phyloP scores from a whole-genome alignment of 1,140 invertebrate species.

The Drosophila setifemur region DNA sequence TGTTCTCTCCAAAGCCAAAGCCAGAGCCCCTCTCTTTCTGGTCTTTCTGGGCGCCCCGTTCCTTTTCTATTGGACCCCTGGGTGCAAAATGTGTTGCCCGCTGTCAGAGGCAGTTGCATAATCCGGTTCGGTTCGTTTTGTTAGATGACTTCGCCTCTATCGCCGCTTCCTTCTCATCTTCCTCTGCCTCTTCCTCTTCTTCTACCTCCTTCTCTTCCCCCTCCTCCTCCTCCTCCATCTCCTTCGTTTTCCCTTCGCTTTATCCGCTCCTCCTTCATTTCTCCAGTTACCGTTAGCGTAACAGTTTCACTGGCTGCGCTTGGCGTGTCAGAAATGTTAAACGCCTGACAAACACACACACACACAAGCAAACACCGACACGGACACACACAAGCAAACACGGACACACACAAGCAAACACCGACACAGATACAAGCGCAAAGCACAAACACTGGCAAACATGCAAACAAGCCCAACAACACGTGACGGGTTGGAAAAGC shows the following conservation, averaged over 20 bases:
- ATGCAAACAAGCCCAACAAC: conserved; percentile 38
- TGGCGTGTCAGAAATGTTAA: conserved; percentile 45
- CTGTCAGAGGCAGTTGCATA: conserved; percentile 41
- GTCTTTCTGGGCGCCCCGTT: background rate
- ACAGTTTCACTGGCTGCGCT: conserved; percentile 35
- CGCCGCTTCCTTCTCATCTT: conserved; percentile 4
- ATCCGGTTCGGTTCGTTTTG: conserved; percentile 36
- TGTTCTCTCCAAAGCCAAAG: background rate
- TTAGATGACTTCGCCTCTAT: background rate
- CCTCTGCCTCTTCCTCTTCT: background rate
- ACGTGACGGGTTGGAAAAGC: conserved; percentile 32
- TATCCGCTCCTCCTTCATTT: background rate
- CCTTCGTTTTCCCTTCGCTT: background rate
- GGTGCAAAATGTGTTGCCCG: conserved; percentile 39
- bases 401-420: too few relatives aligned
- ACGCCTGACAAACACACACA: conserved; percentile 36
- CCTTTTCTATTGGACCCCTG: conserved; percentile 30
- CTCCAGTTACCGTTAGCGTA: conserved; percentile 11
- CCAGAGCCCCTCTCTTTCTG: background rate
- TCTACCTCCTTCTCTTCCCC: background rate
- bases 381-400: background rate
- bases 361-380: too few relatives aligned
- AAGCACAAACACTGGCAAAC: conserved; percentile 1
- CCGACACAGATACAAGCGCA: background rate
- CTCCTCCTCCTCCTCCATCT: background rate